phyloP scores from a whole-genome alignment of 2,888 invertebrate genomes.

The Scaptomyza polygonia region DNA sequence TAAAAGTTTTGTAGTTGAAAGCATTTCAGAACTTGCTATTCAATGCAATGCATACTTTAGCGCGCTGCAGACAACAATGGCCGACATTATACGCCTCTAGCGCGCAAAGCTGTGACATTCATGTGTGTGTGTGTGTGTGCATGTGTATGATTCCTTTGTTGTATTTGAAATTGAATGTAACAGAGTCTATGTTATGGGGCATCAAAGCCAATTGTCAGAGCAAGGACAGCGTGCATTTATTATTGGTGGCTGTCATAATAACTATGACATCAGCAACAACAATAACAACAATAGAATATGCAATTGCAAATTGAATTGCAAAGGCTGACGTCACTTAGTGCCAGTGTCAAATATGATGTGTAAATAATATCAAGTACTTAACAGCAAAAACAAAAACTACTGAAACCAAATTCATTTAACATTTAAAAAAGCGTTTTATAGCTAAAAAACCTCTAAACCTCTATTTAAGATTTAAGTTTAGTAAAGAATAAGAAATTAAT shows the following conservation, averaged over 20 bases:
- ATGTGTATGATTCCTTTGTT: too few relatives aligned
- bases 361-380: neutral
- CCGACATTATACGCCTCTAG: slow-evolving; percentile 40
- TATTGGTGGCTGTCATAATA: slow-evolving; percentile 5
- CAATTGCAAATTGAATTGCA: neutral
- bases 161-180: slow-evolving; percentile 12
- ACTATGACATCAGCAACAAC: neutral
- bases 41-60: slow-evolving; percentile 7
- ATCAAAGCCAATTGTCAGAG: slow-evolving; percentile 37
- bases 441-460: too few relatives aligned
- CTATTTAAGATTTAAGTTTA: too few relatives aligned
- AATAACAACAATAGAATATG: neutral
- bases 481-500: too few relatives aligned
- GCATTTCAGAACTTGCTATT: slow-evolving; percentile 10
- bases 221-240: slow-evolving; percentile 30
- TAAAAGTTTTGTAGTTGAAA: neutral
- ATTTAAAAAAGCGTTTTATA: too few relatives aligned
- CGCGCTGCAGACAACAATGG: slow-evolving; percentile 51
- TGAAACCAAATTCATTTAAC: neutral
- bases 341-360: neutral
- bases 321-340: neutral
- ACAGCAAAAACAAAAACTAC: neutral
- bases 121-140: slow-evolving; percentile 4
- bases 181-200: slow-evolving; percentile 30
- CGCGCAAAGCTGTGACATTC: neutral